Conservation (phyloP, 2,113 vertebrate genomes). For the Paratilapia polleni region DNA sequence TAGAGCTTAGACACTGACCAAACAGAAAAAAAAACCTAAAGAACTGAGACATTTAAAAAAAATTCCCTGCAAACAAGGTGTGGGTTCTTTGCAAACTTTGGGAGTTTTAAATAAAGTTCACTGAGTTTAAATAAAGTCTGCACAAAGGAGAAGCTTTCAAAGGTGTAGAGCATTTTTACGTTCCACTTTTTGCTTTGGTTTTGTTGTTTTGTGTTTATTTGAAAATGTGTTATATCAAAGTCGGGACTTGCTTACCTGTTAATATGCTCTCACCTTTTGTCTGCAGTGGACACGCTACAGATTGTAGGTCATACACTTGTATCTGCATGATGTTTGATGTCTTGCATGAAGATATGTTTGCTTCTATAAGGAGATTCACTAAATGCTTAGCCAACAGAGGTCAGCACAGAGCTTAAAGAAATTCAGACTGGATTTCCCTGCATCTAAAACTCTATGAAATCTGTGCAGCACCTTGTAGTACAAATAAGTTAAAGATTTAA, state of each 20-base stretch:
- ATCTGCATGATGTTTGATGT: not conserved
- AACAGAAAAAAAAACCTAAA: accelerated
- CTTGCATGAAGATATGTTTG: not conserved
- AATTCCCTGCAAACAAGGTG: accelerated
- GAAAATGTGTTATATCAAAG: accelerated
- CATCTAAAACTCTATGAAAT: not conserved
- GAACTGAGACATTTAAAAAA: accelerated
- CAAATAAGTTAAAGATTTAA: too few species aligned
- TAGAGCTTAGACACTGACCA: not conserved
- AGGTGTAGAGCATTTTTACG: too few species aligned
- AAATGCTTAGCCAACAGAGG: slow-evolving; percentile 7
- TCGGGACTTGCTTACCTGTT: accelerated
- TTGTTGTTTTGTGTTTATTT: not conserved
- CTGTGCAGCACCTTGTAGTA: too few species aligned
- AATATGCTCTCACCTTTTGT: not conserved
- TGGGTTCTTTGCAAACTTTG: not conserved
- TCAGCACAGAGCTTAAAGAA: not conserved
- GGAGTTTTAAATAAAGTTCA: accelerated
- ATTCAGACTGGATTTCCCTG: not conserved
- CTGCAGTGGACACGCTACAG: accelerated
- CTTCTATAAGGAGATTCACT: not conserved
- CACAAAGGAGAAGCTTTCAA: not conserved
- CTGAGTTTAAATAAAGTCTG: not conserved
- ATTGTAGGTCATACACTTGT: not conserved
- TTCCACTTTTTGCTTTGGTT: too few species aligned